phyloP scores from a whole-genome alignment of 2,797 vertebrate species.

The Syngnathus acus region DNA sequence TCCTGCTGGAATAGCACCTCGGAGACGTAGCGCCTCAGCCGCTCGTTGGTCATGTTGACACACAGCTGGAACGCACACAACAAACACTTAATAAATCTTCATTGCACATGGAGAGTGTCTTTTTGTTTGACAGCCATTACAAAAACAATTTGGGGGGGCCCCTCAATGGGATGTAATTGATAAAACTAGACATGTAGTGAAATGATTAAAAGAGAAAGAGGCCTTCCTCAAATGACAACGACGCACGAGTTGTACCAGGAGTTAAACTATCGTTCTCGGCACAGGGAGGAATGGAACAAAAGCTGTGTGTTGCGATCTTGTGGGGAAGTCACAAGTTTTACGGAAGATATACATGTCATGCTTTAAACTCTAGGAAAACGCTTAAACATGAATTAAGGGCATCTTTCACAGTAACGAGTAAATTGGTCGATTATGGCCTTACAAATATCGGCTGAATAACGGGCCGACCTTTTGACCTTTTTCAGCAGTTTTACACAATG shows the following conservation, averaged over 20 bases:
- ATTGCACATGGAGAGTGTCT: constrained; percentile 8
- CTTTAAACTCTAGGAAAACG: background rate
- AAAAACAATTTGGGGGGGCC: constrained; percentile 1
- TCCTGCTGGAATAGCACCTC: constrained; percentile 91
- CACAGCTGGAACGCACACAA: constrained; percentile 77
- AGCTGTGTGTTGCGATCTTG: background rate
- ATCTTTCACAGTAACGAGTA: background rate
- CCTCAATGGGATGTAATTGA: background rate
- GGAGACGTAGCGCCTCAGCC: constrained; percentile 82
- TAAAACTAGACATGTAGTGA: background rate
- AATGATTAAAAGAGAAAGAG: constrained; percentile 7
- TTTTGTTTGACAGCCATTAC: constrained; percentile 10
- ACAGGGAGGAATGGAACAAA: background rate
- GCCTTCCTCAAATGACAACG: constrained; percentile 3
- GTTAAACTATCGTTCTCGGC: background rate
- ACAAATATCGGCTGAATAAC: too few species aligned
- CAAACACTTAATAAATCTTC: constrained; percentile 17
- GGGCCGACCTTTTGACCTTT: too few species aligned
- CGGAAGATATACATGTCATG: background rate
- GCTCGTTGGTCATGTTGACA: constrained; percentile 96
- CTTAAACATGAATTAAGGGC: background rate
- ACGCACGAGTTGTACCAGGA: background rate
- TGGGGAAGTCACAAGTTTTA: background rate
- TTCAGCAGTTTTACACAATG: too few species aligned
- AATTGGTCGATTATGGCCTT: too few species aligned